Conservation (phyloP, 2,797 vertebrate genomes). For the Phoebastria nigripes region DNA sequence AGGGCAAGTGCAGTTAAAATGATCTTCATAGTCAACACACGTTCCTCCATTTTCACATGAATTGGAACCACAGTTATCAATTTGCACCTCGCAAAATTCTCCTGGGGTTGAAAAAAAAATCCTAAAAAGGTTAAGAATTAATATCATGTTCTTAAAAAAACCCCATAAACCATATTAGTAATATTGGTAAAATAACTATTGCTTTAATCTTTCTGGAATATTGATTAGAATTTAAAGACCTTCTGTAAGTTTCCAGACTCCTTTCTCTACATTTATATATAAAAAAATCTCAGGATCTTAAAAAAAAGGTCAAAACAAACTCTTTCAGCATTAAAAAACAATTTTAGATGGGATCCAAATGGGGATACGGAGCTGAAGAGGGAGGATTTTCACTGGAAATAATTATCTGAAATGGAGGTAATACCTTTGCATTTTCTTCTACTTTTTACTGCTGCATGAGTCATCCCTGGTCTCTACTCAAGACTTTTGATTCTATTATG, state of each 20-base stretch:
- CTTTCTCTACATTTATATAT: neutral
- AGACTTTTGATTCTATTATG: neutral
- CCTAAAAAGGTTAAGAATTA: neutral
- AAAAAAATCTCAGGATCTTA: neutral
- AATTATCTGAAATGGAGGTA: neutral
- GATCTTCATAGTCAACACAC: constrained; percentile 71
- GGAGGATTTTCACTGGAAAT: neutral
- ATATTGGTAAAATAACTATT: neutral
- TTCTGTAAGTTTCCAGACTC: neutral
- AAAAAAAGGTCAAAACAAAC: neutral
- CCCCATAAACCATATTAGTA: accelerated
- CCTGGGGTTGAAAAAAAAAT: constrained; percentile 59
- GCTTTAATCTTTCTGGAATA: neutral
- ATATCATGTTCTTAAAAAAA: neutral
- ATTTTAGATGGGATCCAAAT: neutral
- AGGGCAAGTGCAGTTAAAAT: constrained; percentile 79
- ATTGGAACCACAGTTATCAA: constrained; percentile 73
- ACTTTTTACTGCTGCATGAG: neutral
- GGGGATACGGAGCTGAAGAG: neutral
- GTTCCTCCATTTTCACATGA: constrained; percentile 80
- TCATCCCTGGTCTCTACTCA: neutral
- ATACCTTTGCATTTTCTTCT: neutral
- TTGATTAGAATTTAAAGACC: neutral
- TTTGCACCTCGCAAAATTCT: constrained; percentile 74
- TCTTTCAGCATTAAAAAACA: neutral